These are phyloP conservation scores for Drosophila pegasa DNA, from an alignment of 2,888 invertebrate species.

Conservation along the genomic window DNA sequence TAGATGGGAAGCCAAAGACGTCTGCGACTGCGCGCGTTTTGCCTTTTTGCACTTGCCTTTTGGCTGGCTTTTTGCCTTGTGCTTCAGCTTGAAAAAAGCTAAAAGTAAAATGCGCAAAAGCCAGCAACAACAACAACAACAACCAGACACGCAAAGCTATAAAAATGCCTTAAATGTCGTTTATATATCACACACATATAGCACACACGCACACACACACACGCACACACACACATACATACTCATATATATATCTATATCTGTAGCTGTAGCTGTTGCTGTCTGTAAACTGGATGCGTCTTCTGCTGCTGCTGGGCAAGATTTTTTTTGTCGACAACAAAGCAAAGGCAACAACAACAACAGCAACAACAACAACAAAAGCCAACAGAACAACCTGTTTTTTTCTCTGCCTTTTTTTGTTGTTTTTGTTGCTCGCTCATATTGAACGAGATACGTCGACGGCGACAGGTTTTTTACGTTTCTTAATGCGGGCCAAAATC, in stretches of 20 bases:
- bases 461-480: conserved; percentile 63
- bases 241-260: conserved; percentile 1
- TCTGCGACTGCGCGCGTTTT: conserved; percentile 63
- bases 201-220: conserved; percentile 18
- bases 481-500: conserved; percentile 77
- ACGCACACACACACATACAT: neutral
- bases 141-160: conserved; percentile 68
- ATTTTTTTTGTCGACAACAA: conserved; percentile 75
- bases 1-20: conserved; percentile 34
- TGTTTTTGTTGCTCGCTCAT: conserved; percentile 40
- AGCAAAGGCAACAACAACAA: conserved; percentile 26
- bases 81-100: conserved; percentile 39
- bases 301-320: conserved; percentile 53
- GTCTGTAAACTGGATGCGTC: conserved; percentile 56
- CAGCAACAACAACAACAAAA: conserved; percentile 9
- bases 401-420: conserved; percentile 54
- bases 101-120: conserved; percentile 63
- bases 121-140: conserved; percentile 40
- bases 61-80: conserved; percentile 27
- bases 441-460: conserved; percentile 58
- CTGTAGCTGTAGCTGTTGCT: conserved; percentile 18
- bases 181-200: conserved; percentile 52
- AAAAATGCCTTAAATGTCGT: conserved; percentile 80
- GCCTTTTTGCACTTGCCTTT: conserved; percentile 60
- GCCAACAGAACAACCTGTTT: conserved; percentile 73